A percentile compares a stretch with the other conserved stretches of the same genome.
Evolutionary conservation across 2,113 vertebrate genomes (phyloP).

Genomic region (Podarcis cretensis): DNA sequence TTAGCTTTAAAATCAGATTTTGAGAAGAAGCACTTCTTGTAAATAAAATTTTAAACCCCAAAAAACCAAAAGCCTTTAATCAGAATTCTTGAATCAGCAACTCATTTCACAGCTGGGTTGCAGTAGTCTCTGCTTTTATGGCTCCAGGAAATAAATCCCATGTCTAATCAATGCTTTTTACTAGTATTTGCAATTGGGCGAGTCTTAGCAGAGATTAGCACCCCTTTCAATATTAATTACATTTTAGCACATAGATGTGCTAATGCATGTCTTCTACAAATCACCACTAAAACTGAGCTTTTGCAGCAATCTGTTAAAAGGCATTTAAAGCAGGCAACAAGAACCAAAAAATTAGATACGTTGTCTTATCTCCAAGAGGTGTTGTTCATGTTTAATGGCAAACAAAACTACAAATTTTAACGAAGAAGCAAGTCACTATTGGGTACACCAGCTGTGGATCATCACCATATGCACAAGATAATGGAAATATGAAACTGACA

Average conservation of each 20-base stretch:
- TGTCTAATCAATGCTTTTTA: slow-evolving; percentile 54
- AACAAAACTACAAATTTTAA: not conserved
- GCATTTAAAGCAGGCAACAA: slow-evolving; percentile 20
- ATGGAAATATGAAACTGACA: not conserved
- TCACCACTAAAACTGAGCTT: not conserved
- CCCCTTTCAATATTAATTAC: slow-evolving; percentile 30
- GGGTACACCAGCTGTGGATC: not conserved
- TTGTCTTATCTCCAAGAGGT: not conserved
- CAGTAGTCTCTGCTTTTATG: not conserved
- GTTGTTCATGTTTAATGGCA: not conserved
- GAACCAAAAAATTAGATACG: slow-evolving; percentile 35
- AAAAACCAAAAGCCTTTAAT: not conserved
- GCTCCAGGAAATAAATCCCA: slow-evolving; percentile 50
- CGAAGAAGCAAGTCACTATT: not conserved
- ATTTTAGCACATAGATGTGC: slow-evolving; percentile 5
- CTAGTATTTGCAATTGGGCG: slow-evolving; percentile 33
- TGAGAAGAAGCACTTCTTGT: not conserved
- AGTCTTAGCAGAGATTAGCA: slow-evolving; percentile 32
- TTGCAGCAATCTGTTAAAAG: not conserved
- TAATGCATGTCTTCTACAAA: not conserved
- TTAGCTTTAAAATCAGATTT: not conserved
- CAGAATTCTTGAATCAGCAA: slow-evolving; percentile 42
- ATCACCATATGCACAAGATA: not conserved
- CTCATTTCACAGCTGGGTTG: slow-evolving; percentile 23
- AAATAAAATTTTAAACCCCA: not conserved